Percentiles rank a stretch among this genome's conserved stretches.
Conservation (phyloP, 2,113 vertebrate species). For the Anseranas semipalmata region DNA sequence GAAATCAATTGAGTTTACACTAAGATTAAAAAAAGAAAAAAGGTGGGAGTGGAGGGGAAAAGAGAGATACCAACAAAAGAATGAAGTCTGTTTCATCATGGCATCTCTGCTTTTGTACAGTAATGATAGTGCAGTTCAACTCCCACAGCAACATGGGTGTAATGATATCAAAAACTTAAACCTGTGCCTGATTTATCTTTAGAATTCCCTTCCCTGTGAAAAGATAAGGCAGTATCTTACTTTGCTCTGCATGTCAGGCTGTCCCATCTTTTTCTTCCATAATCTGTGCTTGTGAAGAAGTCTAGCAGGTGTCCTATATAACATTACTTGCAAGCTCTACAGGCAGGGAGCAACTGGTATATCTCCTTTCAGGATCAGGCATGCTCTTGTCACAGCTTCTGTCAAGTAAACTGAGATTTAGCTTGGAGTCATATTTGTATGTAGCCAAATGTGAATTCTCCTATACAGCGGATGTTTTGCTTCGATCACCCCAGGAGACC, state of each 20-base stretch:
- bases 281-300: neutral
- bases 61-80: neutral
- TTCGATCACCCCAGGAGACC: neutral
- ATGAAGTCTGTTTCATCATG: fast-evolving
- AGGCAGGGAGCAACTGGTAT: neutral
- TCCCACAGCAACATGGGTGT: neutral
- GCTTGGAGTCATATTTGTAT: neutral
- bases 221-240: neutral
- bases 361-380: neutral
- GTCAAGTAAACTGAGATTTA: neutral
- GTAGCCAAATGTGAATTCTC: neutral
- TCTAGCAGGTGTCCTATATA: neutral
- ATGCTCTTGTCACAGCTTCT: neutral
- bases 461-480: neutral
- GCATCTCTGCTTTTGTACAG: neutral
- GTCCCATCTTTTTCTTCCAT: neutral
- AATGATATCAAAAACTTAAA: neutral
- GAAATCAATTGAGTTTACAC: neutral
- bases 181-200: neutral
- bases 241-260: neutral
- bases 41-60: neutral
- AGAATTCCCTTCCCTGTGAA: neutral
- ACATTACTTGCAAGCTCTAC: neutral
- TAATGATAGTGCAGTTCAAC: neutral
- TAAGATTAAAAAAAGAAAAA: neutral